Conservation (phyloP, 2,888 invertebrate genomes). For the Gisinianus flammeolus region DNA sequence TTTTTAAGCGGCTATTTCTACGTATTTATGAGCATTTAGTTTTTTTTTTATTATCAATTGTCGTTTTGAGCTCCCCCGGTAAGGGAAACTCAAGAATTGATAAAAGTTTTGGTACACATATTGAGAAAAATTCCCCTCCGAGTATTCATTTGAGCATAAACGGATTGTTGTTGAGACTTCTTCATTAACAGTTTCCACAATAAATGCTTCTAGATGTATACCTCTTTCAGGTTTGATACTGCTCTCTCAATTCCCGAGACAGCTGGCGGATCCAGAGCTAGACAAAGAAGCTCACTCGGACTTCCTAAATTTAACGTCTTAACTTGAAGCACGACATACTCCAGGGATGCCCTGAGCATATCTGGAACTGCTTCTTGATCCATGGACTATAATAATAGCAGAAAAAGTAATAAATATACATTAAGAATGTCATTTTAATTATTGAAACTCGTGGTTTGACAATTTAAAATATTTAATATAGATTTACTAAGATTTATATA, state of each 20-base stretch:
- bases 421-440: too few species aligned
- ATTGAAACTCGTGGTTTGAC: constrained; percentile 66
- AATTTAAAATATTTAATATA: too few species aligned
- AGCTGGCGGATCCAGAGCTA: constrained; percentile 86
- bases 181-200: neutral
- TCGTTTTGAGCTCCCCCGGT: too few species aligned
- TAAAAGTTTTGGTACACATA: neutral
- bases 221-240: constrained; percentile 81
- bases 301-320: constrained; percentile 82
- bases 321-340: constrained; percentile 77
- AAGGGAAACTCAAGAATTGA: too few species aligned
- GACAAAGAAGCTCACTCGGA: constrained; percentile 74
- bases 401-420: neutral
- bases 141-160: neutral
- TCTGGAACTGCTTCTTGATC: constrained; percentile 71
- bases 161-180: neutral
- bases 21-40: too few species aligned
- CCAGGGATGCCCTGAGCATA: constrained; percentile 80
- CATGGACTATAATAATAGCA: constrained; percentile 17
- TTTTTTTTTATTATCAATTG: too few species aligned
- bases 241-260: constrained; percentile 81
- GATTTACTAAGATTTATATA: too few species aligned
- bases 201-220: constrained; percentile 59
- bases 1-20: too few species aligned
- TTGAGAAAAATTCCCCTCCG: neutral